Percentiles rank a stretch among this genome's conserved stretches.
phyloP scores from a whole-genome alignment of 2,797 vertebrate species.

The Saxicola maurus region DNA sequence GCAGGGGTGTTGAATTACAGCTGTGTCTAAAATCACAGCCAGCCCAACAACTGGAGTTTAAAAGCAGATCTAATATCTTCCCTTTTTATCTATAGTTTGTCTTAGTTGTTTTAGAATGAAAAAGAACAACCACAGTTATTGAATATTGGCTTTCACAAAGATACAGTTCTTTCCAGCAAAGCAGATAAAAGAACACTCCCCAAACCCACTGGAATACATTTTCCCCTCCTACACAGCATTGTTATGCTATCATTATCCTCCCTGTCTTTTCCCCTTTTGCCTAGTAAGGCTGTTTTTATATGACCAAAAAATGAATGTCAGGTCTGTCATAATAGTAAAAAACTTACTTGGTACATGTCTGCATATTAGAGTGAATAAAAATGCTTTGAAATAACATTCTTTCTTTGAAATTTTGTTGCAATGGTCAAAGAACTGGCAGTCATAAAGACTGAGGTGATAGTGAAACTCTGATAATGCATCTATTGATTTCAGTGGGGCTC shows the following conservation, averaged over 20 bases:
- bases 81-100: not conserved
- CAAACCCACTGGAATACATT: not conserved
- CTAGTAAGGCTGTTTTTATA: not conserved
- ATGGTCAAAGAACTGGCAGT: not conserved
- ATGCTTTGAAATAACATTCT: not conserved
- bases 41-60: not conserved
- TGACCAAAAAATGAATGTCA: not conserved
- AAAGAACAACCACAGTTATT: not conserved
- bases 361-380: not conserved
- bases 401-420: not conserved
- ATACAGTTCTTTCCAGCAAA: not conserved
- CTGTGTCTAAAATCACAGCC: not conserved
- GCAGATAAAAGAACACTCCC: slow-evolving; percentile 6
- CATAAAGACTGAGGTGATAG: not conserved
- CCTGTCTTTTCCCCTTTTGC: not conserved
- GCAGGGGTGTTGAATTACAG: not conserved
- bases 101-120: slow-evolving; percentile 11
- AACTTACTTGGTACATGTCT: not conserved
- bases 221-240: not conserved
- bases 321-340: slow-evolving; percentile 13
- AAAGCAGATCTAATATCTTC: not conserved
- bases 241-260: slow-evolving; percentile 1
- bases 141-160: not conserved
- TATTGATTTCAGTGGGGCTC: not conserved
- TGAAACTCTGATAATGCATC: not conserved